These are phyloP conservation scores for Tricholaema leucomelas DNA, from an alignment of 2,113 vertebrate species.

Conservation along the genomic window DNA sequence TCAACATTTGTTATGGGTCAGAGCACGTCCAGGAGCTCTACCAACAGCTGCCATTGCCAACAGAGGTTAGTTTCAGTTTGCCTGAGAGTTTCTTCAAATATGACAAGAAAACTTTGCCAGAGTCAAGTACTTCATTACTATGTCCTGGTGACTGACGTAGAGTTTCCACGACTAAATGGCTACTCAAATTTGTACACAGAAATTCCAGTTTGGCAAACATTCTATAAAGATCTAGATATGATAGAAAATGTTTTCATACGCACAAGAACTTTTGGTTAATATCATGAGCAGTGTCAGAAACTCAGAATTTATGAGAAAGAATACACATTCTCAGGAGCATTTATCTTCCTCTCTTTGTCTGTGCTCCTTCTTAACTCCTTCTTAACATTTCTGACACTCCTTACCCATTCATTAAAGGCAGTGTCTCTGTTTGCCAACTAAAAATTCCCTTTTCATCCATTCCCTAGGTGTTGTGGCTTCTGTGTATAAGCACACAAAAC, in stretches of 20 bases:
- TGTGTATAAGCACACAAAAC: background rate
- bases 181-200: constrained; percentile 14
- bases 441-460: background rate
- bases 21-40: background rate
- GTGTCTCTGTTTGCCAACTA: background rate
- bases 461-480: background rate
- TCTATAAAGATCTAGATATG: background rate
- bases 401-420: background rate
- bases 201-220: background rate
- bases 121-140: background rate
- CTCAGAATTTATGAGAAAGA: background rate
- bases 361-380: background rate
- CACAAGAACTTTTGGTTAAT: background rate
- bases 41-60: background rate
- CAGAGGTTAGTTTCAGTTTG: background rate
- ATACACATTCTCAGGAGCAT: background rate
- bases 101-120: background rate
- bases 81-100: background rate
- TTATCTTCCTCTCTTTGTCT: background rate
- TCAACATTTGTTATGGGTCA: background rate
- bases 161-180: constrained; percentile 13
- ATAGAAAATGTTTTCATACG: background rate
- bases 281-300: background rate
- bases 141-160: background rate
- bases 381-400: background rate